Conservation (phyloP, 2,797 vertebrate species). For the Platalea minor region DNA sequence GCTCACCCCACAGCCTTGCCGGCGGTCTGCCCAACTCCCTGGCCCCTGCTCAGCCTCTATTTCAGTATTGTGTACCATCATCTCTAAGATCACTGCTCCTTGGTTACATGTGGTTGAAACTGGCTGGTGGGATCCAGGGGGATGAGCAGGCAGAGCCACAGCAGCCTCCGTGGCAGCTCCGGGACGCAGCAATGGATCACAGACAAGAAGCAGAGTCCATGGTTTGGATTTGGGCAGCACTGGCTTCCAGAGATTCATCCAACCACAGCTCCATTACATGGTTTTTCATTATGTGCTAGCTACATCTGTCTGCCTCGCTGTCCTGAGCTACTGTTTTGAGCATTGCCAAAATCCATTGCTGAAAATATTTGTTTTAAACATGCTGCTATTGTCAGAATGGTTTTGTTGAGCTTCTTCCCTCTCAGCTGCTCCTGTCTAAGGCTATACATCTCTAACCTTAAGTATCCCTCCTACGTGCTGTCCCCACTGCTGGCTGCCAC, state of each 20-base stretch:
- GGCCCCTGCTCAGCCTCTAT: background rate
- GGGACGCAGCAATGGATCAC: background rate
- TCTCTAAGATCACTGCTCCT: background rate
- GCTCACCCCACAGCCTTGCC: background rate
- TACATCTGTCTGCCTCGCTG: background rate
- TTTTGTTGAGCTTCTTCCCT: background rate
- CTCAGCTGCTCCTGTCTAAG: background rate
- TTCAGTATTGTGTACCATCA: background rate
- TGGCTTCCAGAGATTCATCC: background rate
- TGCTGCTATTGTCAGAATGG: background rate
- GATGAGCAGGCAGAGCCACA: background rate
- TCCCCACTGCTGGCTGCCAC: background rate
- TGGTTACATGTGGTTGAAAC: background rate
- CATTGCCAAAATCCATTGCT: background rate
- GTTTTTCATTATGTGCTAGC: background rate
- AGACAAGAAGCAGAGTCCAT: background rate
- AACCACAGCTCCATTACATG: background rate
- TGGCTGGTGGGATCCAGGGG: background rate
- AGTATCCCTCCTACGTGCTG: fast-evolving
- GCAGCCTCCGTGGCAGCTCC: background rate
- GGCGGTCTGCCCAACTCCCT: background rate
- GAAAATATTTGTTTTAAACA: background rate
- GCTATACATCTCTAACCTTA: background rate
- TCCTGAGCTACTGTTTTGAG: background rate
- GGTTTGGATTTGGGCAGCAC: background rate